These are phyloP conservation scores for Lobophora halterata DNA, from an alignment of 2,888 invertebrate genomes.

Conservation along the genomic window DNA sequence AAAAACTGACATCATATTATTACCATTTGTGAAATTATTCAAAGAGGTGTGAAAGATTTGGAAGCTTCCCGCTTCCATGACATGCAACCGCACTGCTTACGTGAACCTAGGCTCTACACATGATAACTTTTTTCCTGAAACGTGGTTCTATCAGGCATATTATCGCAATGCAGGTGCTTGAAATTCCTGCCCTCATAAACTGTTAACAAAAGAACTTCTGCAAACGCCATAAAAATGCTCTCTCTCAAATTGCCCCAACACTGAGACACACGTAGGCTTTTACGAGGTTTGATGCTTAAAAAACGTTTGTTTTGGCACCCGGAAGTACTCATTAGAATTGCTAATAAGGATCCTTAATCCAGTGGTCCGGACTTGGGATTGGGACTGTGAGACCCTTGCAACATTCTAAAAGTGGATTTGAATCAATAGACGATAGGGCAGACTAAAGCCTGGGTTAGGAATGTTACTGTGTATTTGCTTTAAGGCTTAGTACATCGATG, in stretches of 20 bases:
- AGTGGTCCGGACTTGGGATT: too few species aligned
- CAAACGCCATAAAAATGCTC: constrained; percentile 23
- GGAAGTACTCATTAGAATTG: constrained; percentile 42
- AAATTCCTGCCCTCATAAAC: constrained; percentile 19
- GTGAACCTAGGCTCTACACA: too few species aligned
- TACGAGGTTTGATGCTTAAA: constrained; percentile 31
- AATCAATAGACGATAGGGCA: constrained; percentile 35
- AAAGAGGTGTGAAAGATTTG: constrained; percentile 10
- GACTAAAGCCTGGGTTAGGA: too few species aligned
- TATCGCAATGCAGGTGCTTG: too few species aligned
- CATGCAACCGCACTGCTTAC: too few species aligned
- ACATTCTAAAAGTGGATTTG: constrained; percentile 26
- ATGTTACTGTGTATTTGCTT: too few species aligned
- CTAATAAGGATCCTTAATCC: constrained; percentile 40
- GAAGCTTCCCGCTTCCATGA: too few species aligned
- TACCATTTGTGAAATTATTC: constrained; percentile 7
- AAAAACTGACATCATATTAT: constrained; percentile 19
- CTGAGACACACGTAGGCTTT: constrained; percentile 28
- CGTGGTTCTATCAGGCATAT: too few species aligned
- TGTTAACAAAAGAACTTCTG: constrained; percentile 11
- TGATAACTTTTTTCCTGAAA: too few species aligned
- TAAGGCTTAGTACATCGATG: too few species aligned
- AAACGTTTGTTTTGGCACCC: constrained; percentile 32
- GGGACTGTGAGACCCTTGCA: constrained; percentile 20
- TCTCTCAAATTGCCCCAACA: constrained; percentile 28